Evolutionary conservation across 2,113 vertebrate species (phyloP).

Genomic region (Eptatretus burgeri): DNA sequence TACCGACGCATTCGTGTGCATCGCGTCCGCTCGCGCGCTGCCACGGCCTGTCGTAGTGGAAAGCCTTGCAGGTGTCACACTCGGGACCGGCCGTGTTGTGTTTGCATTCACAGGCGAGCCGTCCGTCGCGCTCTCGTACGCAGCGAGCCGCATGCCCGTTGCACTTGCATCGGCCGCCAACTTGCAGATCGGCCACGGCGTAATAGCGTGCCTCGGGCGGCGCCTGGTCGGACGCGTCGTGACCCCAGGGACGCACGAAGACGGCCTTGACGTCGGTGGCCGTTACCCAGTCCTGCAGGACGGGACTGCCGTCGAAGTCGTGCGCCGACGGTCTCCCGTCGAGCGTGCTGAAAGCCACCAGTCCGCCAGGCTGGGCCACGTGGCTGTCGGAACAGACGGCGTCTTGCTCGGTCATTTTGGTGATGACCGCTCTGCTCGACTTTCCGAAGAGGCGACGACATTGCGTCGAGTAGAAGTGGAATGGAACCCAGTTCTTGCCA

Average conservation of each 20-base stretch:
- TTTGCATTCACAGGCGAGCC: slow-evolving; percentile 71
- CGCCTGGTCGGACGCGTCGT: slow-evolving; percentile 55
- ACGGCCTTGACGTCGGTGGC: slow-evolving; percentile 76
- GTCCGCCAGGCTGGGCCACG: slow-evolving; percentile 68
- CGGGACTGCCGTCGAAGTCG: slow-evolving; percentile 94
- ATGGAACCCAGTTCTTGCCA: slow-evolving; percentile 77
- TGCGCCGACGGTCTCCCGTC: slow-evolving; percentile 80
- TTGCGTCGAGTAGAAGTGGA: slow-evolving; percentile 85
- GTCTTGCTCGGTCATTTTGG: slow-evolving; percentile 96
- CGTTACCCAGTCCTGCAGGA: slow-evolving; percentile 97
- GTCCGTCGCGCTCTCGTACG: slow-evolving; percentile 57
- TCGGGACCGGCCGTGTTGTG: slow-evolving; percentile 83
- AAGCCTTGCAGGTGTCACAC: slow-evolving; percentile 91
- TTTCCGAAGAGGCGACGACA: slow-evolving; percentile 80
- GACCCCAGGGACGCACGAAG: slow-evolving; percentile 20
- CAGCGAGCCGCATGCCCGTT: slow-evolving; percentile 86
- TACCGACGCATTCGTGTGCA: slow-evolving; percentile 93
- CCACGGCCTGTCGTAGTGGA: slow-evolving; percentile 95
- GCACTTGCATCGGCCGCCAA: slow-evolving; percentile 86
- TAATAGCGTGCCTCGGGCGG: slow-evolving; percentile 73
- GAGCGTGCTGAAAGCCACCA: slow-evolving; percentile 96
- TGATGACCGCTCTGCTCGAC: slow-evolving; percentile 53
- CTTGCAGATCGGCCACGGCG: slow-evolving; percentile 78
- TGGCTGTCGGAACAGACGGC: slow-evolving; percentile 87
- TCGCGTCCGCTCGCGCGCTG: slow-evolving; percentile 74